Percentiles rank a stretch among this genome's conserved stretches.
These are phyloP conservation scores for Agelaius tricolor DNA, from an alignment of 2,113 vertebrate genomes.

Conservation along the genomic window DNA sequence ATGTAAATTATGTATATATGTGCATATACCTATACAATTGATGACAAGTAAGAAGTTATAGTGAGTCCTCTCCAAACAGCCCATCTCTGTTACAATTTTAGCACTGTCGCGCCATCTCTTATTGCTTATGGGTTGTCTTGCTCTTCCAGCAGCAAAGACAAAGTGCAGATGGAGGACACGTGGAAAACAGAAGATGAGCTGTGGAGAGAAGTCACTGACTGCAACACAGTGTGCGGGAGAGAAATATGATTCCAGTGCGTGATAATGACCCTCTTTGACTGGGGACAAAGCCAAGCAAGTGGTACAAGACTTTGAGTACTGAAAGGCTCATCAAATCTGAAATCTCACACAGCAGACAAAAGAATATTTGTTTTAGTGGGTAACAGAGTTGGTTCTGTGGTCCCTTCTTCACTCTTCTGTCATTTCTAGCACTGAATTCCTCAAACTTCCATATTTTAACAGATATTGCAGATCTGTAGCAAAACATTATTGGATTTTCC, in stretches of 20 bases:
- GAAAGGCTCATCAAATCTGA: background rate
- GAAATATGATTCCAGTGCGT: background rate
- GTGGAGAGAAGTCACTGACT: background rate
- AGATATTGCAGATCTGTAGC: background rate
- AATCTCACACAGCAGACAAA: background rate
- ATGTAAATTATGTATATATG: background rate
- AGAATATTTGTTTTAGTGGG: background rate
- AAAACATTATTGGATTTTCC: background rate
- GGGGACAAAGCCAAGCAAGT: slow-evolving; percentile 1
- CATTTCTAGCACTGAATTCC: background rate
- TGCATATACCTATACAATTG: background rate
- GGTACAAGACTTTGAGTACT: background rate
- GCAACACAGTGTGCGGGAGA: background rate
- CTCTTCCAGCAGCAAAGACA: background rate
- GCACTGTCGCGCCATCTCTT: background rate
- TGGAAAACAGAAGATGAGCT: background rate
- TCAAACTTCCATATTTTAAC: background rate
- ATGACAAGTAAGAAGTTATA: background rate
- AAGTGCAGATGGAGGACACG: background rate
- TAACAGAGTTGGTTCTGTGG: background rate
- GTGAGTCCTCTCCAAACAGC: background rate
- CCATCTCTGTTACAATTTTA: background rate
- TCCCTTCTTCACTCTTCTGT: background rate
- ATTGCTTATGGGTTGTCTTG: background rate
- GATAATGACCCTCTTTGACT: background rate